Base-by-base conservation (phyloP, 1,140 invertebrate species). In the Dendroctonus ponderosae region DNA sequence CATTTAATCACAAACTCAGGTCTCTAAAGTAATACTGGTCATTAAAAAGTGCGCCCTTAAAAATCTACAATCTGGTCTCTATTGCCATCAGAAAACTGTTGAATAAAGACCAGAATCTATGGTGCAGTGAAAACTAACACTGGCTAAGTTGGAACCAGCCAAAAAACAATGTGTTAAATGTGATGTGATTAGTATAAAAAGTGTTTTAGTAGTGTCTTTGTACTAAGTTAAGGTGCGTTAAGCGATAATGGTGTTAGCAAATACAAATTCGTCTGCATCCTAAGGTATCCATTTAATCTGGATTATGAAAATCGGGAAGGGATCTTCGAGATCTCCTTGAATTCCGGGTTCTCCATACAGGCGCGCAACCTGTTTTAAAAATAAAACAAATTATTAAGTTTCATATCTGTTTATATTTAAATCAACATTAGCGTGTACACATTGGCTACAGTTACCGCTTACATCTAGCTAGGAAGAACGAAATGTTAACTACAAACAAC, bases 331-430 rank as follows among this genome's bases (percentile, higher is more conserved):
- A 8, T 9, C 12, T 67, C 26, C 57, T 42, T 41, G 38, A 44
- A 26, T 50, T 56, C 15, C 54, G 67, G 63, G 52, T 53, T 48
- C 57, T 68, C 72, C 72, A 73, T 43, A 70, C 54, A 40, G 72
- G 72, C 46, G 46, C 70, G 52, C 72, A 73, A 54, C 72, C 72
- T 73, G 65, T 69, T 65, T 51, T 52, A 69, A 73, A 71, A 72
- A 70, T 70, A 72, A 73, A 72, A 62, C 67, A 73, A 69, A 57
- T 46, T 65, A 50, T 66, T 50, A 15, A 50, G 44, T 54, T 39
- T 40, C 9, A 58, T n/a, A 59, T 56, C 41, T 50, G 56, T 40
- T 26, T 64, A 57, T 64, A 64, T 64, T 64, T 56, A 48, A 65
- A 64, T 46, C 8, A 46, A 46, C 26, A 26, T 26, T 26, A 26